Evolutionary conservation across 2,888 invertebrate species (phyloP).

Genomic region (Tortricodes alternella): DNA sequence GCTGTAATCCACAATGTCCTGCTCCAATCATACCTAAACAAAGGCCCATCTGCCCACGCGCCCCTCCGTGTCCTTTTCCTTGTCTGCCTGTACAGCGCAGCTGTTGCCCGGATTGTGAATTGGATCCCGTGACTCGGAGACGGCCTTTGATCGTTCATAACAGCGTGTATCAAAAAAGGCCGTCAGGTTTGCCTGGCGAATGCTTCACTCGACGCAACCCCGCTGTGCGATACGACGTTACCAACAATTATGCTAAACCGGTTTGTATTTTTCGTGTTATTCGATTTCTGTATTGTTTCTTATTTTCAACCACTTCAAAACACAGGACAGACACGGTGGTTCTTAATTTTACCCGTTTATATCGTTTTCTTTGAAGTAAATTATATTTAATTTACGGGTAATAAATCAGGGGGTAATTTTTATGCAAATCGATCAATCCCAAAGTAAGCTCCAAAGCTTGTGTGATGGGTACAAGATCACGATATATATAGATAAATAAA

Average conservation of each 20-base stretch:
- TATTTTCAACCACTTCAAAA: conserved; percentile 38
- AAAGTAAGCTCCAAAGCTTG: too few species aligned
- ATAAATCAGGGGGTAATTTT: too few species aligned
- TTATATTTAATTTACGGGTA: too few species aligned
- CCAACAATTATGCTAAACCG: conserved; percentile 60
- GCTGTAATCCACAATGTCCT: conserved; percentile 78
- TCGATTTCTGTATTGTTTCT: background rate
- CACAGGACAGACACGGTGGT: too few species aligned
- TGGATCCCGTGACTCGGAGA: conserved; percentile 82
- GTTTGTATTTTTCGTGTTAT: conserved; percentile 39
- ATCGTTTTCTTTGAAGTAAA: too few species aligned
- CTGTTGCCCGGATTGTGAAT: conserved; percentile 63
- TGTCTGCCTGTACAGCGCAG: conserved; percentile 75
- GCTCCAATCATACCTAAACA: conserved; percentile 77
- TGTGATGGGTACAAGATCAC: too few species aligned
- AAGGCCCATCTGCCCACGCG: conserved; percentile 71
- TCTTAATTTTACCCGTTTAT: too few species aligned
- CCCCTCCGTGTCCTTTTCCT: conserved; percentile 71
- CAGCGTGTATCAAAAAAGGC: conserved; percentile 68
- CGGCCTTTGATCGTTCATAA: conserved; percentile 83
- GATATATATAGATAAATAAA: too few species aligned
- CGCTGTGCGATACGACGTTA: conserved; percentile 61
- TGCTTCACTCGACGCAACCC: conserved; percentile 54
- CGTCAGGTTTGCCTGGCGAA: conserved; percentile 56
- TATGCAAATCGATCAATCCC: too few species aligned